Conservation (phyloP, 2,113 vertebrate genomes). For the Ochotona curzoniae region DNA sequence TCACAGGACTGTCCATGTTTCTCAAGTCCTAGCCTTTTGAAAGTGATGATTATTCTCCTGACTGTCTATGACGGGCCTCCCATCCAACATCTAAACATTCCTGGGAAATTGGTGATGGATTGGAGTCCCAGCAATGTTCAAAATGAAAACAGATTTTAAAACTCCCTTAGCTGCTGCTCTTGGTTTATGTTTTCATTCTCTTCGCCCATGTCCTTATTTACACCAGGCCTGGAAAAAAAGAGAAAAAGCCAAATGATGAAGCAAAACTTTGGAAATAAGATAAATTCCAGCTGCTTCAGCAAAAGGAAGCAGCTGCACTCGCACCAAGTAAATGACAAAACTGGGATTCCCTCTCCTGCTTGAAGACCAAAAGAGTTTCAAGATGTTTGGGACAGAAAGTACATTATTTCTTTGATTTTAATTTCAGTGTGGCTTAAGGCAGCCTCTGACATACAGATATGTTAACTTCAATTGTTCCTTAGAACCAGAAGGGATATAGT, state of each 20-base stretch:
- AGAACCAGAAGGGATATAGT: background rate
- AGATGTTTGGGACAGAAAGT: slow-evolving; percentile 65
- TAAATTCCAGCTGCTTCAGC: slow-evolving; percentile 79
- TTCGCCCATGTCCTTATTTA: slow-evolving; percentile 78
- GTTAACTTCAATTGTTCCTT: slow-evolving; percentile 34
- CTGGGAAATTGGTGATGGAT: slow-evolving; percentile 33
- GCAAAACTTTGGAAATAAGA: slow-evolving; percentile 73
- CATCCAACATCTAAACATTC: slow-evolving; percentile 35
- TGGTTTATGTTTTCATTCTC: slow-evolving; percentile 67
- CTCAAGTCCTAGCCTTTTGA: background rate
- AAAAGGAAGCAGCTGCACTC: slow-evolving; percentile 79
- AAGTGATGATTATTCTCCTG: slow-evolving; percentile 4
- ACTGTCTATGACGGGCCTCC: background rate
- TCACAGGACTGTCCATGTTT: background rate
- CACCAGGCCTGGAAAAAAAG: slow-evolving; percentile 63
- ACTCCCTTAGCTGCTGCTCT: slow-evolving; percentile 29
- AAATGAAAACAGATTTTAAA: slow-evolving; percentile 54
- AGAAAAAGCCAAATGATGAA: slow-evolving; percentile 74
- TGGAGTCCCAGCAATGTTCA: background rate
- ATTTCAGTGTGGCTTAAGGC: slow-evolving; percentile 59
- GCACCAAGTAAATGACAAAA: slow-evolving; percentile 61
- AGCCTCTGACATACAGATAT: slow-evolving; percentile 15
- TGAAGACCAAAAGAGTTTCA: slow-evolving; percentile 66
- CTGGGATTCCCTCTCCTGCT: slow-evolving; percentile 44
- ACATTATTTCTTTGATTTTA: slow-evolving; percentile 60